Base-by-base conservation (phyloP, 2,888 invertebrate species). In the Trachelus troglodyta region DNA sequence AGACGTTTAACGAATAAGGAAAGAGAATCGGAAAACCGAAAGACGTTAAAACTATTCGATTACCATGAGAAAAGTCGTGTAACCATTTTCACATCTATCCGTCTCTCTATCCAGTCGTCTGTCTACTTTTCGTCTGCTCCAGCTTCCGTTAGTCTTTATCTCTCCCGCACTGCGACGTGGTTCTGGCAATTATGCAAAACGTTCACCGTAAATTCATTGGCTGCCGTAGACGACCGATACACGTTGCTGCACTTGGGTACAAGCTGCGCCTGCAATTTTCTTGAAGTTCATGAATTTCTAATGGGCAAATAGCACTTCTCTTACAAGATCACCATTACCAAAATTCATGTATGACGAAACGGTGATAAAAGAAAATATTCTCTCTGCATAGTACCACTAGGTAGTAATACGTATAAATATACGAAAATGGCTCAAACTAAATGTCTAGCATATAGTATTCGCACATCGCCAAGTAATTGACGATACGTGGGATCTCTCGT, bases 401-500 rank as follows among this genome's bases (percentile, higher is more conserved):
- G 56, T 9, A 37, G 12, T 3, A 12, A 23, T 9, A 23, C 9
- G 9, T 56, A 40, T 15, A 23, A 15, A 56, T 23, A 56, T 56
- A 23, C 23, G 56, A 56, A 56, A 56, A 23, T 56, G 23, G 2
- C 56, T 56, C 2, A 56, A 56, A 56, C 56, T 1, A 9, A 56
- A 23, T 9, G 23, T 40, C 15, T 56, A 23, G 23, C 23, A 56
- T 56, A 23, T 56, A 56, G 23, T 56, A 56, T 56, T 56, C 56
- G 23, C 2, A 23, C 23, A 56, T 56, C 56, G 56, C 11, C 12
- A 74, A 74, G 74, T 35, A 74, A 35, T 74, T 35, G 74, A 34
- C 74, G 74, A 74, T 35, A 71, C 71, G 71, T 34, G 31, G 71
- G 31, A 73, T 74, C 76, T 69, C 69, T 71, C 56, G 75, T 69